Conservation (phyloP, 2,888 invertebrate species). For the Drosophila paranaensis region DNA sequence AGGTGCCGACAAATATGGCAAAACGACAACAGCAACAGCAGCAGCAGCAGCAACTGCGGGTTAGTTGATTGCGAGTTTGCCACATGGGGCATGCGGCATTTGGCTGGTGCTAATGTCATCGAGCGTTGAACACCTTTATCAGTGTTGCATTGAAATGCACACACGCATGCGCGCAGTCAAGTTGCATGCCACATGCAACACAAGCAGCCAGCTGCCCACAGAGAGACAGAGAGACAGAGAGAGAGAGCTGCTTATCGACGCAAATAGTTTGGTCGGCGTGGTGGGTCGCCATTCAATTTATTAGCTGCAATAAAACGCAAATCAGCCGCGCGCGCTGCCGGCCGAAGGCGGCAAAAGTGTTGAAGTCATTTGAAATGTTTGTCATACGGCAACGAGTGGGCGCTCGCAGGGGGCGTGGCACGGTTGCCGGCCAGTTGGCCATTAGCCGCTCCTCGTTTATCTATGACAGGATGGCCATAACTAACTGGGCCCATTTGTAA, state of each 20-base stretch:
- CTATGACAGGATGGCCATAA: constrained; percentile 67
- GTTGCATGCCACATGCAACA: constrained; percentile 66
- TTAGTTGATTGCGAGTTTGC: constrained; percentile 52
- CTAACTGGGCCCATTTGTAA: constrained; percentile 73
- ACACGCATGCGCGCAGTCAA: constrained; percentile 70
- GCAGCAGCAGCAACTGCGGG: constrained; percentile 38
- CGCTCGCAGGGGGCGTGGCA: constrained; percentile 1
- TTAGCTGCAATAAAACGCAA: constrained; percentile 81
- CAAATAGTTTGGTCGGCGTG: constrained; percentile 64
- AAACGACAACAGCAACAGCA: constrained; percentile 60
- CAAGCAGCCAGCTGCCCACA: constrained; percentile 24
- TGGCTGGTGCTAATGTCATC: constrained; percentile 81
- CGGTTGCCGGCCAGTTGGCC: constrained; percentile 9
- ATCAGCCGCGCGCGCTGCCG: constrained; percentile 55
- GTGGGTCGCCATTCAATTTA: constrained; percentile 78
- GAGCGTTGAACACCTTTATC: constrained; percentile 82
- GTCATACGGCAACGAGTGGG: constrained; percentile 72
- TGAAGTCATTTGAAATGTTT: constrained; percentile 82
- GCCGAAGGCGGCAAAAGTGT: constrained; percentile 69
- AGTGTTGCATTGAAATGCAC: constrained; percentile 80
- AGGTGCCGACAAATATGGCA: constrained; percentile 81
- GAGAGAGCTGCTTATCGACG: constrained; percentile 55
- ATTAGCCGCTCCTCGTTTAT: constrained; percentile 63
- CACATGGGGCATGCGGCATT: constrained; percentile 58
- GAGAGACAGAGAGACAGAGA: neutral